Conservation (phyloP, 2,113 vertebrate genomes). For the Laterallus jamaicensis region DNA sequence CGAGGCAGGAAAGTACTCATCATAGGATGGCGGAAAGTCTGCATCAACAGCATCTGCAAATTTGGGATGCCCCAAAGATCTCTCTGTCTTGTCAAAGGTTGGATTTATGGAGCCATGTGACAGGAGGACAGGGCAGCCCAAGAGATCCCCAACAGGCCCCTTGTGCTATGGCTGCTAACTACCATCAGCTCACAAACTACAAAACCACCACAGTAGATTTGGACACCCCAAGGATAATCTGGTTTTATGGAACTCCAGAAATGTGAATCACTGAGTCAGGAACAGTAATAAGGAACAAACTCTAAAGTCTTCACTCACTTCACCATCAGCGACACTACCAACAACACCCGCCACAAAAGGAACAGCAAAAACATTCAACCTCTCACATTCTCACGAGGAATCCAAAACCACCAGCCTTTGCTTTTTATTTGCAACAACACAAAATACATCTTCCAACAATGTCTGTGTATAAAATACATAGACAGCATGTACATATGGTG, state of each 20-base stretch:
- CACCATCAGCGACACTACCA: not conserved
- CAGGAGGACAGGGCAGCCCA: not conserved
- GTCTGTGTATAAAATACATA: not conserved
- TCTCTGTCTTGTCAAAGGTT: fast-evolving
- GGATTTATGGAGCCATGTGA: not conserved
- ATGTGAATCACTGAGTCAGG: not conserved
- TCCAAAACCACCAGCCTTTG: fast-evolving
- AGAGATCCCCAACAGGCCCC: not conserved
- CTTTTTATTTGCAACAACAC: not conserved
- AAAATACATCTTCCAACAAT: not conserved
- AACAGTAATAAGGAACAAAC: not conserved
- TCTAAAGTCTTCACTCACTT: not conserved
- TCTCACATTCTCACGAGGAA: not conserved
- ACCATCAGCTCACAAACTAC: not conserved
- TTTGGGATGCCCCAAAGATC: fast-evolving
- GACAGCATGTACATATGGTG: fast-evolving
- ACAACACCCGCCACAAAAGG: not conserved
- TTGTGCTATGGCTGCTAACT: not conserved
- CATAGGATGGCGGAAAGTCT: fast-evolving
- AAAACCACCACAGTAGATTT: not conserved
- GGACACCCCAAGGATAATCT: not conserved
- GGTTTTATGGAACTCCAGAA: not conserved
- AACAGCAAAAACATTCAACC: fast-evolving
- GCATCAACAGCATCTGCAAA: fast-evolving
- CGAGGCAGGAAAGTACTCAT: not conserved